A percentile compares a stretch with the other conserved stretches of the same genome.
These are phyloP conservation scores for Cebidichthys violaceus DNA, from an alignment of 2,113 vertebrate genomes.

Conservation along the genomic window DNA sequence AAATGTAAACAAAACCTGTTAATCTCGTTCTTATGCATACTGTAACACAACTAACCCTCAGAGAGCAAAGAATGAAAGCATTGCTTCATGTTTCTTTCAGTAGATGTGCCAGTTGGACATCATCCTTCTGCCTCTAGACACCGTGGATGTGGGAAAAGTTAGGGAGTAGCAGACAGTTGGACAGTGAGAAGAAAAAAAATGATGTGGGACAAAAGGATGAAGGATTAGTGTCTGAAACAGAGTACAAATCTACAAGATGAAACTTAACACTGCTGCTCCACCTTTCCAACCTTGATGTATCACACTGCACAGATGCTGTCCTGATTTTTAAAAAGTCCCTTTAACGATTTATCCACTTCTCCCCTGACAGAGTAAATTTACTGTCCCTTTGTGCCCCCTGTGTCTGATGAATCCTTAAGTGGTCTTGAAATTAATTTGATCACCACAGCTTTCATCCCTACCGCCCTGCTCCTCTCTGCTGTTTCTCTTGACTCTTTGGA, in stretches of 20 bases:
- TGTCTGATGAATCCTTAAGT: slow-evolving; percentile 67
- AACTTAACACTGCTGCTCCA: background rate
- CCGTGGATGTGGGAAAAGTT: slow-evolving; percentile 28
- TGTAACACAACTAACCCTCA: slow-evolving; percentile 3
- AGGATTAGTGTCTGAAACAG: slow-evolving; percentile 10
- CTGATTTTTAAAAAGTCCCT: slow-evolving; percentile 42
- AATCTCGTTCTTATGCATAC: slow-evolving; percentile 20
- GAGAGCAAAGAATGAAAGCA: slow-evolving; percentile 1
- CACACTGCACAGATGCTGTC: slow-evolving; percentile 33
- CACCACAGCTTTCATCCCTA: slow-evolving; percentile 48
- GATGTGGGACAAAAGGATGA: background rate
- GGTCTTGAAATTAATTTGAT: slow-evolving; percentile 74
- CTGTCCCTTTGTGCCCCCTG: slow-evolving; percentile 46
- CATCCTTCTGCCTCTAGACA: slow-evolving; percentile 30
- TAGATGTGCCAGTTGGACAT: slow-evolving; percentile 40
- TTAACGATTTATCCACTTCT: slow-evolving; percentile 36
- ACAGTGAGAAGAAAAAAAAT: slow-evolving; percentile 6
- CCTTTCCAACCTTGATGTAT: slow-evolving; percentile 7
- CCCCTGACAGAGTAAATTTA: slow-evolving; percentile 55
- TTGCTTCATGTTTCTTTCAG: slow-evolving; percentile 12
- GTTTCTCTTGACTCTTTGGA: slow-evolving; percentile 42
- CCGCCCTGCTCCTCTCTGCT: slow-evolving; percentile 26
- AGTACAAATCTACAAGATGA: slow-evolving; percentile 40
- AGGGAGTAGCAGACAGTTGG: slow-evolving; percentile 13
- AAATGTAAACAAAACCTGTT: background rate